phyloP scores from a whole-genome alignment of 2,113 vertebrate genomes.

The Orthochromis malagaraziensis region DNA sequence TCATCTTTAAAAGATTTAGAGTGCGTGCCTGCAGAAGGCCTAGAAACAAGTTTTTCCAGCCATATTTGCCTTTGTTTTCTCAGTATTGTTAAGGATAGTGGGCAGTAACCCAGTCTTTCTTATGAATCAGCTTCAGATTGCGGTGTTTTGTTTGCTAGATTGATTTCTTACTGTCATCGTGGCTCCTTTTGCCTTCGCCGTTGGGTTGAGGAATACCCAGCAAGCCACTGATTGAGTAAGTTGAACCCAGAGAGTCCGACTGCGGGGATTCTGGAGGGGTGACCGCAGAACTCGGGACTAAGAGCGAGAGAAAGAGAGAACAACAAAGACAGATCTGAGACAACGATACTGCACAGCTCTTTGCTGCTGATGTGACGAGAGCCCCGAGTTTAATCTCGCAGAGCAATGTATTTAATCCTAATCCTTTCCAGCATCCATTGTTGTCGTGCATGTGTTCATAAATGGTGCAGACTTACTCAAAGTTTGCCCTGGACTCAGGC shows the following conservation, averaged over 20 bases:
- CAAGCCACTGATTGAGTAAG: conserved; percentile 87
- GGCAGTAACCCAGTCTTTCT: neutral
- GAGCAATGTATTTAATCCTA: conserved; percentile 15
- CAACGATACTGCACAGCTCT: neutral
- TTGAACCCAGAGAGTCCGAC: conserved; percentile 85
- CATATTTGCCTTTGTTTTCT: neutral
- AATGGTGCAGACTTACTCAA: conserved; percentile 73
- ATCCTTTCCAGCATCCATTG: neutral
- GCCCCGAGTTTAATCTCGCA: conserved; percentile 3
- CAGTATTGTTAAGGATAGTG: neutral
- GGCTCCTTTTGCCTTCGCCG: conserved; percentile 79
- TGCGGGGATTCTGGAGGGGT: conserved; percentile 88
- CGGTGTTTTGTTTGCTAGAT: neutral
- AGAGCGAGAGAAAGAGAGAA: neutral
- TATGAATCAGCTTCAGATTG: neutral
- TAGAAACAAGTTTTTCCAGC: neutral
- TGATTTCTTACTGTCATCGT: conserved; percentile 81
- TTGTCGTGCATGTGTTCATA: neutral
- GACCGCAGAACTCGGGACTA: conserved; percentile 86
- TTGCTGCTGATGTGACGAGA: neutral
- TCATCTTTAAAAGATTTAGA: neutral
- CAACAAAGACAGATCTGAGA: neutral
- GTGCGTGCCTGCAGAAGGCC: neutral
- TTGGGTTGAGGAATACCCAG: conserved; percentile 79
- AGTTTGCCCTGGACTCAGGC: conserved; percentile 82